A percentile compares a stretch with the other conserved stretches of the same genome.
These are phyloP conservation scores for Chauna torquata DNA, from an alignment of 2,113 vertebrate genomes.

Conservation along the genomic window DNA sequence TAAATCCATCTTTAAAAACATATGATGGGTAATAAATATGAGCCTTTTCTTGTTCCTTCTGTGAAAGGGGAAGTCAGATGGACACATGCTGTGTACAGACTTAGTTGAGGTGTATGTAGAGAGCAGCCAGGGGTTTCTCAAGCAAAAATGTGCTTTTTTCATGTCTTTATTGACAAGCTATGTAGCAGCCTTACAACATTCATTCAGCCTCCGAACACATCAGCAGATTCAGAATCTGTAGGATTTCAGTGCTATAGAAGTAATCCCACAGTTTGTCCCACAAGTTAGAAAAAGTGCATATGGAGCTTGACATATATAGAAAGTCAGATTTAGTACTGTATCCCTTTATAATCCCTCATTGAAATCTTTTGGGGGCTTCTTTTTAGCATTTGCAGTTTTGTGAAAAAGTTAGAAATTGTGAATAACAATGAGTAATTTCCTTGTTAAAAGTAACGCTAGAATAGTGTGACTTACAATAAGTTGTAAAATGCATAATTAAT, in stretches of 20 bases:
- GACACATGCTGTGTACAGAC: accelerated
- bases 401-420: background rate
- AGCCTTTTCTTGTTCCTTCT: background rate
- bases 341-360: background rate
- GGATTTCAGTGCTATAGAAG: background rate
- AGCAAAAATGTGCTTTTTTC: background rate
- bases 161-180: background rate
- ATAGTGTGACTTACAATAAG: background rate
- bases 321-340: background rate
- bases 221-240: background rate
- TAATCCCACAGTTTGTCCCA: background rate
- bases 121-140: background rate
- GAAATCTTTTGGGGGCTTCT: background rate
- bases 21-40: background rate
- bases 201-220: background rate
- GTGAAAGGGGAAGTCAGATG: background rate
- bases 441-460: background rate
- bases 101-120: background rate
- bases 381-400: background rate
- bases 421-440: background rate
- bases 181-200: background rate
- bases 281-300: background rate
- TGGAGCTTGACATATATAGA: background rate
- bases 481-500: background rate
- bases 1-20: background rate